A percentile compares a stretch with the other conserved stretches of the same genome.
Conservation (phyloP, 2,888 invertebrate species). For the Cheilosia pagana region DNA sequence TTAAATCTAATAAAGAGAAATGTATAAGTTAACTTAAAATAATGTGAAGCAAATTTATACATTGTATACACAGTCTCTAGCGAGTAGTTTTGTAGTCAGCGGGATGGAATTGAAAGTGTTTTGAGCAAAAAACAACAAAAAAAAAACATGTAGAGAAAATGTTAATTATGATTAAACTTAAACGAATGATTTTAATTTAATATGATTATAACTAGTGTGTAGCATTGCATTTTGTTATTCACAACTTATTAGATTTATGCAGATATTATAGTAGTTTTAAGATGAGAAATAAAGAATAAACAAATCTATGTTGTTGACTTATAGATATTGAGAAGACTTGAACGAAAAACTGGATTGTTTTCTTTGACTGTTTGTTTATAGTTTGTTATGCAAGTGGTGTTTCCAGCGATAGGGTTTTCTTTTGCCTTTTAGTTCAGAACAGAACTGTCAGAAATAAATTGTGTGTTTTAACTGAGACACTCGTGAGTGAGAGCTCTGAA, state of each 20-base stretch:
- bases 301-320: slow-evolving; percentile 4
- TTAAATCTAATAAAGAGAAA: slow-evolving; percentile 7
- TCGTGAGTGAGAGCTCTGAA: no score
- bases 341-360: background rate
- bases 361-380: background rate
- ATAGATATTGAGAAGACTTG: slow-evolving; percentile 34
- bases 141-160: slow-evolving; percentile 7
- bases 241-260: slow-evolving; percentile 32
- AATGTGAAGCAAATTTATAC: slow-evolving; percentile 21
- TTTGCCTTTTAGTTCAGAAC: no score
- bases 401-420: no score
- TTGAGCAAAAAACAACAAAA: background rate
- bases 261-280: slow-evolving; percentile 52
- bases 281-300: slow-evolving; percentile 63
- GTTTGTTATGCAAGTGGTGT: no score
- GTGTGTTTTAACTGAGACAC: no score
- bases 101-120: slow-evolving; percentile 10
- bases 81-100: slow-evolving; percentile 28
- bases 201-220: slow-evolving; percentile 35
- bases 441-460: no score
- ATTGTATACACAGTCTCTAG: slow-evolving; percentile 17
- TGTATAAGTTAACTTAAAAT: slow-evolving; percentile 15
- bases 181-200: slow-evolving; percentile 16
- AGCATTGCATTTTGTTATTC: slow-evolving; percentile 56
- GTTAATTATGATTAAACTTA: slow-evolving; percentile 14